Base-by-base conservation (phyloP, 2,888 invertebrate genomes). In the Myopa tessellatipennis region DNA sequence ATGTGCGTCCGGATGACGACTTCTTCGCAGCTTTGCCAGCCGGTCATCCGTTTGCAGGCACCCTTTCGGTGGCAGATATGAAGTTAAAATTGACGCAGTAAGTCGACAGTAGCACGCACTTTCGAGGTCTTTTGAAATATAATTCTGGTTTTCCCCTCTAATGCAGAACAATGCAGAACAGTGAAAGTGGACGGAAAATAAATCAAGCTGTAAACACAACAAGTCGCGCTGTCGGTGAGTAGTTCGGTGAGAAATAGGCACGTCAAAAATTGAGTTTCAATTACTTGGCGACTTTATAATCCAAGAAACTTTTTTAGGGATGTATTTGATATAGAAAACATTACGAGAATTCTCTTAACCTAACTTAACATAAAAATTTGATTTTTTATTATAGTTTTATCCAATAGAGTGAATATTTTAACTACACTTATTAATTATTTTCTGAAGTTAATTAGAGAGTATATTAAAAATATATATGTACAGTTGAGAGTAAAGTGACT, bases 41-140 rank as follows among this genome's bases (percentile, higher is more conserved):
- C 4, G 95, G 96, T 16, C 99, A 99, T 91, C 97, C 98, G 0
- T 98, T 96, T 90, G 95, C 97, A 73, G 98, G 99, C 0, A 97
- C 98, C 83, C 90, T 98, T 14, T 97, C 96, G 18, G 96, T 98
- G 34, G 93, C 96, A 73, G 99, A 99, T 89, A 96, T 99, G 94
- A 97, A 96, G 88, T 90, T 97, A 5, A 92, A 95, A 85, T 91
- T 97, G 80, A 93, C 96, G n/a, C 96, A 97, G 96, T 97, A 91
- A 93, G 95, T 92, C 6, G 10, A 60, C 18, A 4, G n/a, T 12
- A 5, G n/a, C 10, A 16, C 6, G 26, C 12, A 50, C 14, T 45
- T 60, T 40, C 8, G 16, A 7, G 61, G n/a, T 76, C 60, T 74
- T 18, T 70, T 36, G 58, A 58, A 45, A 10, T 45, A 45, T 6